Percentiles rank a stretch among this genome's conserved stretches.
Conservation (phyloP, 2,113 vertebrate genomes). For the Sander lucioperca region DNA sequence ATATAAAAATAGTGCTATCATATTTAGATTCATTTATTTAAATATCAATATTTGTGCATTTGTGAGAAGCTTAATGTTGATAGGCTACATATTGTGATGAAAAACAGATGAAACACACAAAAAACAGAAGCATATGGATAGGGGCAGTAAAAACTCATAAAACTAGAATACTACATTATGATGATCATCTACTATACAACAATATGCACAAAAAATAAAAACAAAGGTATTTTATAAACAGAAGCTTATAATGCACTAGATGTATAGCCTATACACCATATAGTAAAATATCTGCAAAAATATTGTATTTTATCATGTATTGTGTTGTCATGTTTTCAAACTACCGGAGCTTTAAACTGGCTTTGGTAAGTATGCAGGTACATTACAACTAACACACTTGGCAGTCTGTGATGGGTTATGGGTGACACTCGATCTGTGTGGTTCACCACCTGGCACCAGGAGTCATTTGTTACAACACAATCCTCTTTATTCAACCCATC, state of each 20-base stretch:
- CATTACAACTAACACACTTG: not conserved
- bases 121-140: not conserved
- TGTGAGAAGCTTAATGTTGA: not conserved
- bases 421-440: constrained; percentile 11
- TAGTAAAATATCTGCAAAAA: not conserved
- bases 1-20: no score
- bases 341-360: not conserved
- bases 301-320: not conserved
- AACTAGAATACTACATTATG: not conserved
- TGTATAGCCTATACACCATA: no score
- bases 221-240: no score
- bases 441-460: constrained; percentile 58
- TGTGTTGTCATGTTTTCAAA: not conserved
- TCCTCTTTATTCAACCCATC: constrained; percentile 39
- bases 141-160: not conserved
- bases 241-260: no score
- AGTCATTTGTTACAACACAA: constrained; percentile 42
- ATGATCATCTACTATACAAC: not conserved
- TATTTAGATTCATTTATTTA: not conserved
- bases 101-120: no score
- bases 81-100: not conserved
- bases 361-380: not conserved
- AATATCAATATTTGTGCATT: not conserved
- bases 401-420: constrained; percentile 14
- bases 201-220: not conserved